These are phyloP conservation scores for Petrolisthes manimaculis DNA, from an alignment of 2,888 invertebrate genomes.

Conservation along the genomic window DNA sequence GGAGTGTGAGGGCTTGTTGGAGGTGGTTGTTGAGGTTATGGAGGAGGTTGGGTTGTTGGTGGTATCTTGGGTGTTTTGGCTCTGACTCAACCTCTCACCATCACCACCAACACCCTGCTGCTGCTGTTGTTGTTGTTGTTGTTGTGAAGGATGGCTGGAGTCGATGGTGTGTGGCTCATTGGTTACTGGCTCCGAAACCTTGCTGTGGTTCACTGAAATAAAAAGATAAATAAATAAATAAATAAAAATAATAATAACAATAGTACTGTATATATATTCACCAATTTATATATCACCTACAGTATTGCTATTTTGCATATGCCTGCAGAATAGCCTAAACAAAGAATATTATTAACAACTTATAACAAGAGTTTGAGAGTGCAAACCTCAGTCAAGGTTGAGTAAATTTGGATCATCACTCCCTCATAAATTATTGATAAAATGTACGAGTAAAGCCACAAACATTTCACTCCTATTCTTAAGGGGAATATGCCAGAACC, in stretches of 20 bases:
- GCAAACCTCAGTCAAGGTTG: too few species aligned
- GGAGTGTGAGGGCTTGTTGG: background rate
- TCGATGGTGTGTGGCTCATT: slow-evolving; percentile 31
- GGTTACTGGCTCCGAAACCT: slow-evolving; percentile 26
- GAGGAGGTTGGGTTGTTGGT: slow-evolving; percentile 19
- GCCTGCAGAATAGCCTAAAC: too few species aligned
- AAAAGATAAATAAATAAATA: background rate
- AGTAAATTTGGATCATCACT: too few species aligned
- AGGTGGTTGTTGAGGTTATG: slow-evolving; percentile 12
- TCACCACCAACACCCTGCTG: background rate
- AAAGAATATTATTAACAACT: too few species aligned
- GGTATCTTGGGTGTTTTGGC: background rate
- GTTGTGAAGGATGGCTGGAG: slow-evolving; percentile 8
- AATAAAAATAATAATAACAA: background rate
- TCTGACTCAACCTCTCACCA: background rate
- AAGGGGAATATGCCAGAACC: too few species aligned
- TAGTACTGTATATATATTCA: too few species aligned
- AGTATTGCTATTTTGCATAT: too few species aligned
- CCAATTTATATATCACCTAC: too few species aligned
- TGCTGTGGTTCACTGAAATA: slow-evolving; percentile 26
- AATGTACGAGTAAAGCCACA: too few species aligned
- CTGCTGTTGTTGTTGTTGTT: background rate
- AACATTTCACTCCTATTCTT: too few species aligned
- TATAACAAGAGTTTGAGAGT: too few species aligned
- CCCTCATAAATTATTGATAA: too few species aligned